phyloP scores from a whole-genome alignment of 2,113 vertebrate species.

The Cyanoderma ruficeps region DNA sequence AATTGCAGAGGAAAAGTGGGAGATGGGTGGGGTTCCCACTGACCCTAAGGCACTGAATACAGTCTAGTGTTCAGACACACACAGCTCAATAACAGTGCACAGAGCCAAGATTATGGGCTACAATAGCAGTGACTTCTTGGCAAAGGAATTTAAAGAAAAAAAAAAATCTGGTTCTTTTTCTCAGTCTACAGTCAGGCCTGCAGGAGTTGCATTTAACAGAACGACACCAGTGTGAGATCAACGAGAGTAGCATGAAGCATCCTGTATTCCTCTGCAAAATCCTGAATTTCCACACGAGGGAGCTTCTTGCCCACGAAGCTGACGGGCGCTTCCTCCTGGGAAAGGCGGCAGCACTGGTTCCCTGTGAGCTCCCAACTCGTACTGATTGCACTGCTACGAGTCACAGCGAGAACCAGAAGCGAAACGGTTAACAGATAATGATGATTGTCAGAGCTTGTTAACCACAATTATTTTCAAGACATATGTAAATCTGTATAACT shows the following conservation, averaged over 20 bases:
- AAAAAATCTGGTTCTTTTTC: neutral
- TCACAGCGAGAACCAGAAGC: neutral
- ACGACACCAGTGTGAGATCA: neutral
- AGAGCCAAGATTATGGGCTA: neutral
- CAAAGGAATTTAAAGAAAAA: neutral
- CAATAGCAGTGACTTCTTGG: neutral
- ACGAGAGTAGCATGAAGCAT: neutral
- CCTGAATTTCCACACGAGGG: conserved; percentile 38
- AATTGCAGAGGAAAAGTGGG: neutral
- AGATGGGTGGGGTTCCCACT: neutral
- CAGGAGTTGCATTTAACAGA: neutral
- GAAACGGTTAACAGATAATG: conserved; percentile 50
- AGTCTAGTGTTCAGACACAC: fast-evolving
- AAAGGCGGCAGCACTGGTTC: fast-evolving
- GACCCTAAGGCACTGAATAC: neutral
- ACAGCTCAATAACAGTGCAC: neutral
- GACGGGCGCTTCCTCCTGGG: neutral
- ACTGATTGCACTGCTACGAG: neutral
- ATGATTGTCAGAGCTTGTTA: conserved; percentile 68
- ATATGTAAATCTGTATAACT: conserved; percentile 68
- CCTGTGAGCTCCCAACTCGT: fast-evolving
- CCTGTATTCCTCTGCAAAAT: neutral
- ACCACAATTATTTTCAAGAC: conserved; percentile 55
- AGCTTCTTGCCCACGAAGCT: conserved; percentile 12
- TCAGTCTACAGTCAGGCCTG: neutral